These are phyloP conservation scores for Callorhinus ursinus DNA, from an alignment of 2,113 vertebrate genomes.

Conservation along the genomic window DNA sequence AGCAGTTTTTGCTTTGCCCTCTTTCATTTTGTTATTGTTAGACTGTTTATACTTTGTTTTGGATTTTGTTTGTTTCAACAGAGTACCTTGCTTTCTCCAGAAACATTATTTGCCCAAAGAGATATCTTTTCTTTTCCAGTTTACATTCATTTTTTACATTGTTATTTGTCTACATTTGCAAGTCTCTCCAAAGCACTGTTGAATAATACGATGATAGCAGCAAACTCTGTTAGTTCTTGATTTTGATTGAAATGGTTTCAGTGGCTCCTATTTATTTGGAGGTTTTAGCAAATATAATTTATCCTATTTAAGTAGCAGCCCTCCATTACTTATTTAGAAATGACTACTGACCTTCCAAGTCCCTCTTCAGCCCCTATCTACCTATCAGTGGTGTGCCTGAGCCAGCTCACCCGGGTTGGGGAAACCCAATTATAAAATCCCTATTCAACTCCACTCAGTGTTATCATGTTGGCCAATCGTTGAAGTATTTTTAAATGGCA, in stretches of 20 bases:
- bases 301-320: not conserved
- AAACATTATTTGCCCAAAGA: not conserved
- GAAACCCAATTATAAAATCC: not conserved
- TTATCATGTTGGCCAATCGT: not conserved
- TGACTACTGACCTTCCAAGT: not conserved
- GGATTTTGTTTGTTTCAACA: not conserved
- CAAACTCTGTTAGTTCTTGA: not conserved
- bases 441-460: not conserved
- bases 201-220: not conserved
- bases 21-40: not conserved
- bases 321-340: not conserved
- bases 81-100: not conserved
- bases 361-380: not conserved
- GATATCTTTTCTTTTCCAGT: not conserved
- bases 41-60: not conserved
- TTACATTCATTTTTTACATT: not conserved
- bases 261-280: not conserved
- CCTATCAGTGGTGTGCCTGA: not conserved
- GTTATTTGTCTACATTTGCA: not conserved
- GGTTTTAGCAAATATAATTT: not conserved
- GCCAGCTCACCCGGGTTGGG: not conserved
- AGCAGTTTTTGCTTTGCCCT: not conserved
- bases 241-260: not conserved
- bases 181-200: not conserved
- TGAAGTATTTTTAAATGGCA: not conserved